phyloP scores from a whole-genome alignment of 92 coral and sea anemone genomes.

The Umimayanthus kanabou region DNA sequence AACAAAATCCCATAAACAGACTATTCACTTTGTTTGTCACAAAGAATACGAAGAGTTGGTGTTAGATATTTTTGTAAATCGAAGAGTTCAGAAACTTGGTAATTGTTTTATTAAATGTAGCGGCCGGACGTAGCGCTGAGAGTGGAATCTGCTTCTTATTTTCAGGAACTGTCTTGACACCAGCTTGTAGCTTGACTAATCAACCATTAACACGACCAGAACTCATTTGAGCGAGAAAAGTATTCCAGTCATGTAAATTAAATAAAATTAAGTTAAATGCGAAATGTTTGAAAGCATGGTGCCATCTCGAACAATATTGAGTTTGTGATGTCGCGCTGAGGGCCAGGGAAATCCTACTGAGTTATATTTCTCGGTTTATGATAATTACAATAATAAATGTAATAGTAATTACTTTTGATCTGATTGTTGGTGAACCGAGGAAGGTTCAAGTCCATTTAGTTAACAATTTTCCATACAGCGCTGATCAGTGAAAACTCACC shows the following conservation, averaged over 20 bases:
- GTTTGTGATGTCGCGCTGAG: no score
- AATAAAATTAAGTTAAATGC: neutral
- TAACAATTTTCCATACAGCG: no score
- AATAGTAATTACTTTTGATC: no score
- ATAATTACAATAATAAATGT: no score
- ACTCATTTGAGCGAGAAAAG: slow-evolving; percentile 20
- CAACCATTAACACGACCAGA: neutral
- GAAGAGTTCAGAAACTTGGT: neutral
- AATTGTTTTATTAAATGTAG: neutral
- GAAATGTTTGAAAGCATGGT: neutral
- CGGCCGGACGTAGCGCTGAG: neutral
- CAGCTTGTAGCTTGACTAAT: neutral
- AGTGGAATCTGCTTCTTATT: neutral
- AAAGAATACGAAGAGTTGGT: neutral
- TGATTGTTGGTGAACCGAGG: no score
- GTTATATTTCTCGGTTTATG: no score
- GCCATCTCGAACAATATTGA: no score
- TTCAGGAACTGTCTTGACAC: neutral
- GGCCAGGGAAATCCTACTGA: no score
- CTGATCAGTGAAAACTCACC: no score
- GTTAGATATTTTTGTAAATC: no score
- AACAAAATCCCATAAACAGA: neutral
- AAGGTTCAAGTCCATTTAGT: no score
- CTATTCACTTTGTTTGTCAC: neutral
- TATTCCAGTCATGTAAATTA: neutral